A percentile compares a stretch with the other conserved stretches of the same genome.
These are phyloP conservation scores for Notamacropus eugenii DNA, from an alignment of 2,797 vertebrate species.

Conservation along the genomic window DNA sequence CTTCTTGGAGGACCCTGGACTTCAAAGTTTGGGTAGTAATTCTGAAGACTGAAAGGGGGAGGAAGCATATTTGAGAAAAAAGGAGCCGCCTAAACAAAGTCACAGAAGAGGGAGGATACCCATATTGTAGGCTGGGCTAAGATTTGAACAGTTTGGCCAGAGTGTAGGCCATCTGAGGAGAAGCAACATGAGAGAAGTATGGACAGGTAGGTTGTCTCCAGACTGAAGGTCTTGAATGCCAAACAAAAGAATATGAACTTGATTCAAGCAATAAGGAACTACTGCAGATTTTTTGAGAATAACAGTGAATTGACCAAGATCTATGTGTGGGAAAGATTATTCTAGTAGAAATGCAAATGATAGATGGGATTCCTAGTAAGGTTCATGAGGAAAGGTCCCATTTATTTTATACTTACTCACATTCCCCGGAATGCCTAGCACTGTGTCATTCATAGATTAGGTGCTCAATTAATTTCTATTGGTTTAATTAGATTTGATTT, in stretches of 20 bases:
- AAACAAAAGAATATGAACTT: not conserved
- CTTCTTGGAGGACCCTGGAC: not conserved
- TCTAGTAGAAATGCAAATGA: not conserved
- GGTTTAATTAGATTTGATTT: not conserved
- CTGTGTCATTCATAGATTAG: not conserved
- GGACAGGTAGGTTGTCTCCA: not conserved
- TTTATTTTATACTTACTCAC: not conserved
- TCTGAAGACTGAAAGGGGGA: not conserved
- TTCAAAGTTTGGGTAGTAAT: not conserved
- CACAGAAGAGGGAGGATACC: not conserved
- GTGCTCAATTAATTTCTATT: not conserved
- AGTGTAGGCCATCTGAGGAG: not conserved
- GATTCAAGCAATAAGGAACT: not conserved
- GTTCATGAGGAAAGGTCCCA: not conserved
- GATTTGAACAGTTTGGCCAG: not conserved
- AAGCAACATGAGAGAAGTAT: not conserved
- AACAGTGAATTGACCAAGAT: not conserved
- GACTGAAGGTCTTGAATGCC: not conserved
- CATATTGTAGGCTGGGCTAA: not conserved
- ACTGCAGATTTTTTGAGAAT: not conserved
- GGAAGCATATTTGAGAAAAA: not conserved
- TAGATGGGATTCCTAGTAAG: not conserved
- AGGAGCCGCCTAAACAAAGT: not conserved
- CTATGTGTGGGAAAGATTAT: not conserved
- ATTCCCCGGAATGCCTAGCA: not conserved